These are phyloP conservation scores for Cryptotermes secundus DNA, from an alignment of 1,140 invertebrate species.

Conservation along the genomic window DNA sequence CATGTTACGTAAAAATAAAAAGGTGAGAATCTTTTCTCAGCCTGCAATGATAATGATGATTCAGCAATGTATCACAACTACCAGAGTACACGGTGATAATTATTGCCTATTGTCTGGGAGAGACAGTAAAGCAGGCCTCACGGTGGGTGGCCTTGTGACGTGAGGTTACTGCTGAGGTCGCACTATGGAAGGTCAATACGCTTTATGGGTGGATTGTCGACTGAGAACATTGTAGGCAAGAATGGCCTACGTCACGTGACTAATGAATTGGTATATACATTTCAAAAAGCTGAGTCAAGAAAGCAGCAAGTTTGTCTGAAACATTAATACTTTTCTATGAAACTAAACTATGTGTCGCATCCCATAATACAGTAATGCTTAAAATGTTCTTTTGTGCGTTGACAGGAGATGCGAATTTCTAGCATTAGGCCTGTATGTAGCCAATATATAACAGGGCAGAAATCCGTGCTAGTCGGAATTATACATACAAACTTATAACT, in stretches of 20 bases:
- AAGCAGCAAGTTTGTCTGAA: no score
- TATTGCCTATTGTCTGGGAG: conserved; percentile 6
- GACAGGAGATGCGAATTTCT: no score
- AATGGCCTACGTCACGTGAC: background rate
- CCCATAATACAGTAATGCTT: no score
- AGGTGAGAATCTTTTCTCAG: background rate
- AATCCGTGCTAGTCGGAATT: no score
- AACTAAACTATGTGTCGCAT: no score
- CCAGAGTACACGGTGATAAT: conserved; percentile 11
- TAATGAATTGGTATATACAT: no score
- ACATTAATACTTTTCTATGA: no score
- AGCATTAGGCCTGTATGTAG: no score
- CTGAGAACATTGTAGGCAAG: background rate
- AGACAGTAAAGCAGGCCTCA: background rate
- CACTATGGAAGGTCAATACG: background rate
- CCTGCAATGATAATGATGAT: background rate
- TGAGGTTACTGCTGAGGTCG: background rate
- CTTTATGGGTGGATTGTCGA: conserved; percentile 11
- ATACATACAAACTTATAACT: no score
- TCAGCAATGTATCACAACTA: conserved; percentile 14
- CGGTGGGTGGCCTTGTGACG: conserved; percentile 1
- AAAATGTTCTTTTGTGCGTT: no score
- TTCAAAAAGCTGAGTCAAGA: no score
- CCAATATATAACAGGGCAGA: no score
- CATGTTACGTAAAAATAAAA: background rate